These are phyloP conservation scores for Ornithorhynchus anatinus DNA, from an alignment of 2,113 vertebrate species.

Conservation along the genomic window DNA sequence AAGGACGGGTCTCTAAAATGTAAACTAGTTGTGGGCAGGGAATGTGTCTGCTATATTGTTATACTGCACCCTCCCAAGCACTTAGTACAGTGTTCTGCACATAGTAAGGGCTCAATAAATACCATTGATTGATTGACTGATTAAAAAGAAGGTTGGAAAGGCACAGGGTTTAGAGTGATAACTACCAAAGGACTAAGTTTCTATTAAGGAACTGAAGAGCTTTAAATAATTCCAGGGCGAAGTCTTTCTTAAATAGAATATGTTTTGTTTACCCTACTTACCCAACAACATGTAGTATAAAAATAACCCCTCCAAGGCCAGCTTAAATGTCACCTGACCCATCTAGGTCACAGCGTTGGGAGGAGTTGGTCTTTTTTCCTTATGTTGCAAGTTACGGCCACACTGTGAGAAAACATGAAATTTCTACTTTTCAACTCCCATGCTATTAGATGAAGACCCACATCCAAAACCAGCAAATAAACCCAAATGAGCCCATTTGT, in stretches of 20 bases:
- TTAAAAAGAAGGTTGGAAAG: too few relatives aligned
- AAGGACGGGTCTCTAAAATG: too few relatives aligned
- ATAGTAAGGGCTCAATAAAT: too few relatives aligned
- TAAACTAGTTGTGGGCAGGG: too few relatives aligned
- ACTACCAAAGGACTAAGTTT: not conserved
- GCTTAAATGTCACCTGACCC: not conserved
- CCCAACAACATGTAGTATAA: not conserved
- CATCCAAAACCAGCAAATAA: constrained; percentile 28
- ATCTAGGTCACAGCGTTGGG: not conserved
- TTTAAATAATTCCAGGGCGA: constrained; percentile 33
- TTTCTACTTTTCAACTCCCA: constrained; percentile 33
- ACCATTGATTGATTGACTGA: too few relatives aligned
- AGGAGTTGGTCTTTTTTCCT: not conserved
- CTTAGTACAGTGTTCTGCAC: too few relatives aligned
- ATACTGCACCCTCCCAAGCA: too few relatives aligned
- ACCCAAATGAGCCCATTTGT: not conserved
- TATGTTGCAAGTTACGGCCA: not conserved
- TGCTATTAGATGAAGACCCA: not conserved
- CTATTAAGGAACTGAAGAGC: not conserved
- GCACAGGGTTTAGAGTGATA: not conserved
- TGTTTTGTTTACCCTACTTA: not conserved
- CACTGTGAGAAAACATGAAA: not conserved
- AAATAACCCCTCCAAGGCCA: constrained; percentile 20
- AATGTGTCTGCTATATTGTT: too few relatives aligned
- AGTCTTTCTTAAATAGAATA: not conserved